Base-by-base conservation (phyloP, 2,113 vertebrate genomes). In the Scopus umbretta region DNA sequence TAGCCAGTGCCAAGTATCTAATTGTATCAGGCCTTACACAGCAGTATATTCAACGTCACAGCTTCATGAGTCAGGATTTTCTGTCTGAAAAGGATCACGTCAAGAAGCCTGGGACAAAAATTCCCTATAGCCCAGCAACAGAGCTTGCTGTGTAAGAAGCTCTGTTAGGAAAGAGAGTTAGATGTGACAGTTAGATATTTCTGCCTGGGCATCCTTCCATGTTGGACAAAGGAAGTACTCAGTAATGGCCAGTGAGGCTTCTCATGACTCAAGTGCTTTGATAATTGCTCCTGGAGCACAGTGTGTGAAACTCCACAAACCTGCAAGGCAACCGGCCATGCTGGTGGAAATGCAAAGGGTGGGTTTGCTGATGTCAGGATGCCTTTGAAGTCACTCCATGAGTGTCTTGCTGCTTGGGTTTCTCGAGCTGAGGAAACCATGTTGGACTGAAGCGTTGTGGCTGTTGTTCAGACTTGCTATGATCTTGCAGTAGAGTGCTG, bases 1-100 rank as follows among this genome's bases (percentile, higher is more conserved):
- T 4, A 10, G 53, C n/a, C 2, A 2, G 91, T 91, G 95, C 97
- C 97, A 79, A 83, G 78, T 95, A 63, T 94, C 96, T 97, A 91
- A 97, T 96, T 90, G 95, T 92, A 56, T 94, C 92, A 97, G 91
- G 96, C 94, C 94, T 97, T 94, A 94, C 96, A 96, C 91, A 94
- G 97, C 91, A 72, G 67, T 40, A 74, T 78, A 80, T 73, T 93
- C 89, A 95, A 90, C 95, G 89, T 97, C 97, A 97, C 21, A 3
- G 85, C 94, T 96, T 85, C 97, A 85, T 98, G 98, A 98, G 98
- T 98, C 98, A 98, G 98, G 98, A 50, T 49, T 98, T 97, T 97
- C 93, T 94, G 87, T 97, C 97, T 97, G 94, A 97, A 97, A 94
- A 90, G 83, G 88, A 94, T 89, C 98, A 96, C 97, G 93, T 95